Base-by-base conservation (phyloP, 2,797 vertebrate species). In the Sebastolobus alascanus region DNA sequence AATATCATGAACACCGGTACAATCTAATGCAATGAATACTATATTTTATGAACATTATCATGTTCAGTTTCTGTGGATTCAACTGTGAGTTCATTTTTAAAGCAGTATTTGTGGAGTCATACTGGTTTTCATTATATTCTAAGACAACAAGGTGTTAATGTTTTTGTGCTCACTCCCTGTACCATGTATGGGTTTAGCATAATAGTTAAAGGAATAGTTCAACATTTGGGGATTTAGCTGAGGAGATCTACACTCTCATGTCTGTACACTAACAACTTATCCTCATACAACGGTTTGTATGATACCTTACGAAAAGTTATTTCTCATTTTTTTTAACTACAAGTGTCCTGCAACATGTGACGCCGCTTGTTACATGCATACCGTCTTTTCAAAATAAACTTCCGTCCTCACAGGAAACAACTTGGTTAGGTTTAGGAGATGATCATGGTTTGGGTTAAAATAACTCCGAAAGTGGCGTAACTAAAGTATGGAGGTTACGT, bases 151-250 rank as follows among this genome's bases (percentile, higher is more conserved):
- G 16, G 25, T 73, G 61, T 74, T 87, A 1, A 31, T 82, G 43
- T 64, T 71, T 55, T 58, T 83, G 72, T 69, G 67, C 61, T 60
- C 75, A 77, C 74, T 40, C 37, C 54, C 14, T 82, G 64, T 64
- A 67, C 18, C 16, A 1, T 72, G 10, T 31, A 64, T 67, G 25
- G n/a, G 75, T 68, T 70, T 29, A 56, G 31, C 1, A 25, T 29
- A 8, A 54, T 54, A 43, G 5, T 63, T 46, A 29, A 69, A 70
- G 10, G 8, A 77, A 73, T 33, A 25, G 58, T 79, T 80, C 12
- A n/a, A 69, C 52, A 63, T 75, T 79, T 85, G 59, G 20, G 59
- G 13, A 65, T 27, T 46, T 31, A 38, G 13, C 55, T 68, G 40
- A 67, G 18, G 22, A 52, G 22, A 80, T 33, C 60, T 38, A 6